Base-by-base conservation (phyloP, 2,888 invertebrate species). In the Melanophora roralis region DNA sequence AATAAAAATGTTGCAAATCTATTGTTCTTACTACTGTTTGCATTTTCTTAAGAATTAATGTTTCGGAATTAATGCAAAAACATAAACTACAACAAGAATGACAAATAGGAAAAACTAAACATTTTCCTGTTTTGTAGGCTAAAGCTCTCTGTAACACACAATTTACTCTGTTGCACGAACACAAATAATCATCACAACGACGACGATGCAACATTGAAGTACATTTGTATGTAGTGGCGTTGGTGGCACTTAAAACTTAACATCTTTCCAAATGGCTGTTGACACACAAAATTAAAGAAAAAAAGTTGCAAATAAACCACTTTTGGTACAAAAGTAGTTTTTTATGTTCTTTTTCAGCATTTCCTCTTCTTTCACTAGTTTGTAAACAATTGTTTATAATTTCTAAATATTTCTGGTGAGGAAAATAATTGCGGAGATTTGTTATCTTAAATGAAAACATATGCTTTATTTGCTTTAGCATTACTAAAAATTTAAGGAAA, bases 41-140 rank as follows among this genome's bases (percentile, higher is more conserved):
- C 16, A 11, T 49, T 40, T 67, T 71, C 57, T 57, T 71, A 55
- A 59, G 69, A 64, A 43, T 65, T 45, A 77, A 71, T 72, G 77
- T 72, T 72, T 65, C 23, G 65, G 65, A 77, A 71, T 65, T 72
- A 77, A 77, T 71, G 43, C 14, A 47, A 55, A 11, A 51, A 27
- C 2, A 34, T 11, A 40, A n/a, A 8, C 21, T n/a, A 51, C 4
- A 21, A 38, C 4, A 43, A 5, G 14, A 40, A 51, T 60, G 59
- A 40, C 59, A 55, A 68, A 55, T 9, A 49, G n/a, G n/a, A 62
- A 19, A 32, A 59, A 69, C 27, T 32, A 21, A 38, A 51, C 0
- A 8, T 47, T 47, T 55, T 57, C 16, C n/a, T n/a, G n/a, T 21
- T 59, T 69, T 59, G 16, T 40, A 4, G 27, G 27, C 40, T 32